Evolutionary conservation across 2,797 vertebrate species (phyloP), one percentile per base, ranked within the genome.

Genomic region (Dermochelys coriacea): DNA sequence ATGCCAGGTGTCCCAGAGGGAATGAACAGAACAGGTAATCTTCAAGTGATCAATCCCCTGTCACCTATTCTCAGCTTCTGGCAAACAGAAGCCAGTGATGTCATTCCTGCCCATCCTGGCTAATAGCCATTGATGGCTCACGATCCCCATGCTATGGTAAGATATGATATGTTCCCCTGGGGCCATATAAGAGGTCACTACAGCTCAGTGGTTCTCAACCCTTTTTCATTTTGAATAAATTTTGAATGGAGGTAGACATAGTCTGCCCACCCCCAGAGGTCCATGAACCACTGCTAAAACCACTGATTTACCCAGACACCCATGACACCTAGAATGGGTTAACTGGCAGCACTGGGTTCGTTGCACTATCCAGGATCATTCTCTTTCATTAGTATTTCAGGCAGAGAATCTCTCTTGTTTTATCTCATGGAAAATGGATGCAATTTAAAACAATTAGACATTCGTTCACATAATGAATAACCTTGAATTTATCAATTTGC

Each of bases 391-490:
- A 94, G 55, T 96, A 91, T 86, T 95, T 92, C 79, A 91, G 86
- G 85, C 86, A 96, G 89, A 95, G 80, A 90, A 91, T 82, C 54
- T 93, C 94, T 95, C 94, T 94, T 96, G 94, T 97, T 97, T 98
- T 95, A 97, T 96, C 85, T 96, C 86, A 84, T 93, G 90, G 94
- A 95, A 97, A 97, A 97, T 96, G 90, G 88, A 91, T 97, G 96
- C 94, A 95, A 96, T 97, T 97, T 96, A 94, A 96, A 92, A 95
- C 97, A 97, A 97, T 96, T 96, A 97, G 94, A 93, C 96, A 96
- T 95, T 92, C 80, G 94, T 96, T 98, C 94, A 80, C 88, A 84
- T 96, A 97, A 97, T 94, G 96, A 97, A 95, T 96, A 94, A 95
- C 89, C 82, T 94, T 93, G 94, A 96, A 96, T 97, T 96, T 94